These are phyloP conservation scores for Watsonalla binaria DNA, from an alignment of 2,888 invertebrate genomes.

Conservation along the genomic window DNA sequence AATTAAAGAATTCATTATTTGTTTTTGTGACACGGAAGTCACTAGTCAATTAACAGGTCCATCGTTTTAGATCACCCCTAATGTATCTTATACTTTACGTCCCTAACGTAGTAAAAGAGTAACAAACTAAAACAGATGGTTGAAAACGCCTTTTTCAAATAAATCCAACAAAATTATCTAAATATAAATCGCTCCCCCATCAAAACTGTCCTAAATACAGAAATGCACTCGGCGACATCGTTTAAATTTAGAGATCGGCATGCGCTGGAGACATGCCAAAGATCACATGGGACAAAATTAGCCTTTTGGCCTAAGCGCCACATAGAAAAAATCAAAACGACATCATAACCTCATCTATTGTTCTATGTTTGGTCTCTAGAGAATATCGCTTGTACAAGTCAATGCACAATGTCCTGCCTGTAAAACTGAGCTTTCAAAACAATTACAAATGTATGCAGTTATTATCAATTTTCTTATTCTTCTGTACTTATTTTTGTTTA, in stretches of 20 bases:
- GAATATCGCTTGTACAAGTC: no score
- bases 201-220: slow-evolving; percentile 67
- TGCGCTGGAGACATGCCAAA: slow-evolving; percentile 57
- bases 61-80: neutral
- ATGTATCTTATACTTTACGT: neutral
- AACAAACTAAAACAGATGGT: neutral
- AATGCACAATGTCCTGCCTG: no score
- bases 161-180: slow-evolving; percentile 25
- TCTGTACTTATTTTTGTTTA: no score
- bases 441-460: no score
- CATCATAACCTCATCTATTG: slow-evolving; percentile 4
- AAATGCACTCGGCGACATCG: slow-evolving; percentile 63
- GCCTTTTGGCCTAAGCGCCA: slow-evolving; percentile 51
- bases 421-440: no score
- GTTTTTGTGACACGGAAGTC: neutral
- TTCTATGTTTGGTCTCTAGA: no score
- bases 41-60: neutral
- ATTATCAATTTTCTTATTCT: no score
- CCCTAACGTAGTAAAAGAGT: neutral
- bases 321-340: slow-evolving; percentile 23
- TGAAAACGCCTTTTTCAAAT: neutral
- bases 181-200: slow-evolving; percentile 48
- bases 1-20: no score
- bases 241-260: slow-evolving; percentile 61
- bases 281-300: slow-evolving; percentile 55